These are phyloP conservation scores for Glaucopsyche alexis DNA, from an alignment of 2,888 invertebrate genomes.

Conservation along the genomic window DNA sequence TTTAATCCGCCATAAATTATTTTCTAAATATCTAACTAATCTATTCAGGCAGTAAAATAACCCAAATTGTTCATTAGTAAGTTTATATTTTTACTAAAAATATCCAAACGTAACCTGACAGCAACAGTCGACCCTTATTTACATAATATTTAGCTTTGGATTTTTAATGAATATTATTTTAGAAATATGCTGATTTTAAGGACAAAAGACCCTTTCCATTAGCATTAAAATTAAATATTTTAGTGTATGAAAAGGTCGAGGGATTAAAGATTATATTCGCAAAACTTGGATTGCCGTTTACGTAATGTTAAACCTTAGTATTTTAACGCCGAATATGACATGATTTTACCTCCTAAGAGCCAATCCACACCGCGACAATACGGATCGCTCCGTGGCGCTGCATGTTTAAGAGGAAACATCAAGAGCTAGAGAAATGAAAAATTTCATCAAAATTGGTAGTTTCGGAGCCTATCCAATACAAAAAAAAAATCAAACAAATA, in stretches of 20 bases:
- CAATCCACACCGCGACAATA: too few relatives aligned
- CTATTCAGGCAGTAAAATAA: neutral
- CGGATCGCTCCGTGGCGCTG: too few relatives aligned
- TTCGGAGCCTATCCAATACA: too few relatives aligned
- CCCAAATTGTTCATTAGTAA: neutral
- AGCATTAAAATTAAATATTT: constrained; percentile 25
- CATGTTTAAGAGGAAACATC: too few relatives aligned
- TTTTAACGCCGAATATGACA: too few relatives aligned
- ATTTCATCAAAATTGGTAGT: too few relatives aligned
- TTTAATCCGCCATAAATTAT: too few relatives aligned
- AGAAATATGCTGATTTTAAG: constrained; percentile 15
- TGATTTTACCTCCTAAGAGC: too few relatives aligned
- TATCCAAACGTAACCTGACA: neutral
- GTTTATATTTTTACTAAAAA: neutral
- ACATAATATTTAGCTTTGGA: constrained; percentile 8
- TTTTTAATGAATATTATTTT: constrained; percentile 6
- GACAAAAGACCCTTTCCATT: constrained; percentile 19
- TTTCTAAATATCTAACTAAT: too few relatives aligned
- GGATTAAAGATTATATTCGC: neutral
- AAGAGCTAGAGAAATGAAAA: too few relatives aligned
- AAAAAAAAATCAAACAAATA: too few relatives aligned
- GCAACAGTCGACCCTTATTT: neutral
- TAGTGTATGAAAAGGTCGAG: neutral
- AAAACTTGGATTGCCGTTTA: neutral
- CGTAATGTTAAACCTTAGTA: too few relatives aligned